These are phyloP conservation scores for Anorthoa munda DNA, from an alignment of 2,888 invertebrate species.

Conservation along the genomic window DNA sequence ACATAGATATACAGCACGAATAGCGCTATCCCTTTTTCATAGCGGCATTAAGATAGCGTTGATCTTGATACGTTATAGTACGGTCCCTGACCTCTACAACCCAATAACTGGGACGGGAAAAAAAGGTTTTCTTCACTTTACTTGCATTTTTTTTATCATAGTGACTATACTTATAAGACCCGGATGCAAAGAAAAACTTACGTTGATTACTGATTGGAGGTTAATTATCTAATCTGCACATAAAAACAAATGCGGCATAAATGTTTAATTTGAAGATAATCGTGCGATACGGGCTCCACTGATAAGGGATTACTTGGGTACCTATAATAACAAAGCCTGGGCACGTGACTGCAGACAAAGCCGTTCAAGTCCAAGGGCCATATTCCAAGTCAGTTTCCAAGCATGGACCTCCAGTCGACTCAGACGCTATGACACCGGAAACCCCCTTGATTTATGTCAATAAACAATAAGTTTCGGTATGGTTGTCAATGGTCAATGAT, in stretches of 20 bases:
- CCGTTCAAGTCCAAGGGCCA: neutral
- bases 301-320: constrained; percentile 15
- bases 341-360: neutral
- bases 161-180: neutral
- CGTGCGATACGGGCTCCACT: neutral
- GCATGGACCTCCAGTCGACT: no score
- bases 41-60: no score
- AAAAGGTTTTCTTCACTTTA: neutral
- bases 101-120: no score
- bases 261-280: constrained; percentile 24
- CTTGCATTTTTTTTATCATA: neutral
- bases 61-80: no score
- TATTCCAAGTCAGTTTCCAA: no score
- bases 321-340: constrained; percentile 1
- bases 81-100: no score
- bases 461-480: no score
- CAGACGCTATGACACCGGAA: no score
- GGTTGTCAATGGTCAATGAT: no score
- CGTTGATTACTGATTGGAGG: constrained; percentile 1
- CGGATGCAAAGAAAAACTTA: neutral
- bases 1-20: no score
- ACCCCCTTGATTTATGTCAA: no score
- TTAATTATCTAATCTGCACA: constrained; percentile 23
- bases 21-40: no score
- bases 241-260: constrained; percentile 34